Base-by-base conservation (phyloP, 92 coral and sea anemone genomes). In the Parazoanthus swiftii region DNA sequence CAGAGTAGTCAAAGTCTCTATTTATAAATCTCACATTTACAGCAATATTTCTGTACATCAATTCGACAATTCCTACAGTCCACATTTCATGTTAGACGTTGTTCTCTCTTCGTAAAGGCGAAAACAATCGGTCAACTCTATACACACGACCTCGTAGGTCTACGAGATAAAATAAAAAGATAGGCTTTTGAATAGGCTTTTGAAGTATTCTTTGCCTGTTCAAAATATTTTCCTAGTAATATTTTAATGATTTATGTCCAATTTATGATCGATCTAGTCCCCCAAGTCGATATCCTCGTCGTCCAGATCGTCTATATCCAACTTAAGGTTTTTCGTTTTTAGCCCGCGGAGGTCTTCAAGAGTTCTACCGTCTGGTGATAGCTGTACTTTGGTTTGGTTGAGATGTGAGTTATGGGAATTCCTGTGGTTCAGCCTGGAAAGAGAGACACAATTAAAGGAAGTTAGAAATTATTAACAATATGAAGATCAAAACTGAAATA, bases 321-420 rank as follows among this genome's bases (percentile, higher is more conserved):
- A 70, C 25, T 95, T 91, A 76, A 88, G 88, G 78, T 90, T 90
- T 88, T 92, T 91, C 77, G 89, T 95, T 95, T 95, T 95, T 95
- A 95, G 96, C 98, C 93, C 98, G 95, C 98, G 98, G 92, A 95
- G 89, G 94, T 95, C 96, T 15, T 95, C 98, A 48, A 95, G 86
- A 56, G 94, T 90, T 82, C 92, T 90, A 68, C 92, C 98, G 86
- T 95, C 98, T 77, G 98, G 96, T 37, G 94, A 90, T 86, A 91
- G 88, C 80, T 94, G 93, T 46, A 92, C 91, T 58, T 95, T 95
- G 78, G 93, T 91, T 21, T 93, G 95, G 9, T 92, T 84, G 46
- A 92, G 56, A 42, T 88, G 86, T 25, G 92, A 81, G 74, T 89
- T 89, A 71, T 86, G 91, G 68, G 87, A 84, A 70, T 84, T 84